Evolutionary conservation across 2,113 vertebrate genomes (phyloP), one percentile per base, ranked within the genome.

Genomic region (Salvelinus sp.): DNA sequence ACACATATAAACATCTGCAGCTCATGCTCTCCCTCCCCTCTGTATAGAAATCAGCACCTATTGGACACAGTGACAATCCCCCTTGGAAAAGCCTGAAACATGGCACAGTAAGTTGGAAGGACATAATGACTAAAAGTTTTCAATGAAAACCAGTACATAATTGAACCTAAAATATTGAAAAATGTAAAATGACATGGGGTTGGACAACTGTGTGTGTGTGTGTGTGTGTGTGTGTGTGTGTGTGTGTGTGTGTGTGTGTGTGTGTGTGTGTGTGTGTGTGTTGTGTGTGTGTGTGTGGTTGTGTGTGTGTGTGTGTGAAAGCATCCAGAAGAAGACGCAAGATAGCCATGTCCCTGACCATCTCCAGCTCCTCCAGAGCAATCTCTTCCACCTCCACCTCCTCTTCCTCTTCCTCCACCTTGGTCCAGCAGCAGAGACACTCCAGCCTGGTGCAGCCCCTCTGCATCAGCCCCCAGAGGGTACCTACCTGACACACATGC

Each of bases 341-440:
- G n/a, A n/a, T n/a, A n/a, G n/a, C n/a, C n/a, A 87, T 94, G 91
- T 94, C 92, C 27, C 84, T 94, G 80, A 94, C 91, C 84, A 92
- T 94, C 87, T 92, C 92, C 44, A 90, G 90, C 67, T 87, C 89
- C 48, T 82, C 91, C 48, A 76, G 86, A 47, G 90, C 89, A 72
- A 76, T 76, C 47, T 83, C 87, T 66, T 48, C 89, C 68, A 64
- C 69, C 73, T 88, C 83, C 47, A 64, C 69, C 73, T 88, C 83
- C 47, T 79, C 89, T 65, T 84, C 87, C 12, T 79, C 85, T 23
- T 77, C 83, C 33, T 87, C 91, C 48, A 84, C 86, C 48, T 7
- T 77, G 27, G 12, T 83, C 28, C 57, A 85, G 4, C 70, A 86
- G 79, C 92, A 93, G 83, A 90, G 83, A 71, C 87, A 91, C 78